These are phyloP conservation scores for Epicauta chinensis DNA, from an alignment of 1,140 invertebrate species.

Conservation along the genomic window DNA sequence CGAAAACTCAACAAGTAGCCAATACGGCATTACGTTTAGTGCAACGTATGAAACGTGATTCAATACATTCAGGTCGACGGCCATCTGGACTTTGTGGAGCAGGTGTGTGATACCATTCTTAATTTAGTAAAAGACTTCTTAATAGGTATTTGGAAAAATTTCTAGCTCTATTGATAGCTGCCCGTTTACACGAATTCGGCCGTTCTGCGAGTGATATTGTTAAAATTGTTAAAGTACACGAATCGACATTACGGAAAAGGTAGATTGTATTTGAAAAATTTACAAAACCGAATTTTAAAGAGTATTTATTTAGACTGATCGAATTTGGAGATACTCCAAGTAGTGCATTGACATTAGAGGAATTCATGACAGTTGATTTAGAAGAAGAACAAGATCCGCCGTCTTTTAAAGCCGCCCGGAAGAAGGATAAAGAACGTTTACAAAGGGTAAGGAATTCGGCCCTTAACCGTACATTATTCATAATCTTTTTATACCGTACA, in stretches of 20 bases:
- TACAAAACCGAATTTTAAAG: background rate
- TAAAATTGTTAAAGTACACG: constrained; percentile 93
- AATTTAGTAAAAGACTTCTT: background rate
- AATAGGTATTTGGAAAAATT: constrained; percentile 23
- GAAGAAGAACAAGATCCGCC: constrained; percentile 96
- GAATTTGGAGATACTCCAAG: constrained; percentile 97
- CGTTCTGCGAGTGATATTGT: constrained; percentile 85
- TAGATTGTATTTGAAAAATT: constrained; percentile 31
- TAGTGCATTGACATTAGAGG: constrained; percentile 83
- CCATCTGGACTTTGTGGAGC: constrained; percentile 96
- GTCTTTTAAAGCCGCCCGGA: constrained; percentile 82
- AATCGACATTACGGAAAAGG: constrained; percentile 87
- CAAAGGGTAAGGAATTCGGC: constrained; percentile 52
- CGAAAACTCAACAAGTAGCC: constrained; percentile 90
- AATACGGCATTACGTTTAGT: constrained; percentile 91
- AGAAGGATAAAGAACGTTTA: constrained; percentile 76
- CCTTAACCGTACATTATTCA: background rate
- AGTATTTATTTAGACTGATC: constrained; percentile 54
- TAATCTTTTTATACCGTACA: constrained; percentile 24
- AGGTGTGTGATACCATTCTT: constrained; percentile 49
- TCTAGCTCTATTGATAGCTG: constrained; percentile 87
- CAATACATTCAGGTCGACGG: constrained; percentile 89
- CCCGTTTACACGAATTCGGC: constrained; percentile 86
- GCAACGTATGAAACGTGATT: constrained; percentile 96
- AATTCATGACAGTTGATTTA: constrained; percentile 95